Evolutionary conservation across 2,797 vertebrate species (phyloP), one percentile per base, ranked within the genome.

Genomic region (Allenopithecus nigroviridis): DNA sequence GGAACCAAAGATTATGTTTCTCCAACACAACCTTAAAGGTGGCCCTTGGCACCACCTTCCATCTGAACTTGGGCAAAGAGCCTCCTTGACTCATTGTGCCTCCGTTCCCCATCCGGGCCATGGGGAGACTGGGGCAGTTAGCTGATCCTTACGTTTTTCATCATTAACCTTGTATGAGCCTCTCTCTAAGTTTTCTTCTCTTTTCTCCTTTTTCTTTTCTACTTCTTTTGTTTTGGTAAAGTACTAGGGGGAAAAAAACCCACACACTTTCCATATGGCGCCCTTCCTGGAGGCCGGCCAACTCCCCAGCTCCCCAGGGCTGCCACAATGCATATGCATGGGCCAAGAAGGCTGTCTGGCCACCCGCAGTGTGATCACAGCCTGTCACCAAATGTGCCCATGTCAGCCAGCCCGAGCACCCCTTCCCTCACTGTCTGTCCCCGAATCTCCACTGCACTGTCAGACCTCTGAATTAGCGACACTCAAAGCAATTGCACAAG

Each of bases 251-350:
- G 64, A 93, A 83, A 55, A 41, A 64, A 68, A 68, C 48, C 28
- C 55, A 59, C 39, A 64, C 55, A 83, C 64, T 48, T 89, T 97
- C 97, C 98, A 98, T 97, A 94, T 97, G 97, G 94, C 1, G 76
- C 43, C 94, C 81, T 97, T 98, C 83, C 95, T 97, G 96, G 97
- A 97, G 74, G 83, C 68, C 0, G 0, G 96, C 97, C 97, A 97
- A 21, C 41, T 90, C 95, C 61, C 80, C 81, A 61, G 92, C n/a
- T 91, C 96, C 94, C 95, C 55, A 26, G 95, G 94, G 97, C 85
- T 72, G 89, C 84, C 0, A 19, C 22, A 4, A 96, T 97, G 95
- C 97, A 98, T 97, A 97, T 98, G 95, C 96, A 97, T 97, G 94
- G 89, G 22, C 95, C 79, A 48, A 74, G 88, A 97, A 95, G 88